phyloP scores from a whole-genome alignment of 2,113 vertebrate species.

The Mesitornis unicolor region DNA sequence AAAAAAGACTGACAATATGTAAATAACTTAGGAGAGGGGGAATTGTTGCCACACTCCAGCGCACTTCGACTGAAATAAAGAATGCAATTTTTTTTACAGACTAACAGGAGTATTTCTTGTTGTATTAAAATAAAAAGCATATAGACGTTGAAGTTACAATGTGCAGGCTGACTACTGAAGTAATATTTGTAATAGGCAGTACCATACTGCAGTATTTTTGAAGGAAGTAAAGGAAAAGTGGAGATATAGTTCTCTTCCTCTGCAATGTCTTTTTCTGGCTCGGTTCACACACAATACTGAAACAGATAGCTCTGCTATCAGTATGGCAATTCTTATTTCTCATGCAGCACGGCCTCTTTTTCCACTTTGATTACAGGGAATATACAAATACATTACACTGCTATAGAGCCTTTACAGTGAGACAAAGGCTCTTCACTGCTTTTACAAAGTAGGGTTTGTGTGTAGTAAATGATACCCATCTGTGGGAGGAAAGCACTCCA shows the following conservation, averaged over 20 bases:
- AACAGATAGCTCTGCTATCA: neutral
- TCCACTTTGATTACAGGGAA: neutral
- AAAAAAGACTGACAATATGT: neutral
- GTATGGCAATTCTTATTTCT: neutral
- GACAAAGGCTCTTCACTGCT: neutral
- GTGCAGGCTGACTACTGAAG: neutral
- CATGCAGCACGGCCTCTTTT: neutral
- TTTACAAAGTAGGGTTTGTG: neutral
- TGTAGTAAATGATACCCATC: neutral
- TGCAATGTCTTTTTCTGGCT: neutral
- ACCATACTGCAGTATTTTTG: neutral
- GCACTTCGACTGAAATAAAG: neutral
- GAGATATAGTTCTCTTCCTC: neutral
- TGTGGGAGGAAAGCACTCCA: neutral
- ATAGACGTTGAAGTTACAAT: neutral
- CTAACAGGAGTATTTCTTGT: neutral
- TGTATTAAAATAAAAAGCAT: neutral
- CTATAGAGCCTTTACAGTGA: neutral
- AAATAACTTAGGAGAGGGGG: neutral
- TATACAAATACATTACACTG: neutral
- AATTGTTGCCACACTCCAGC: neutral
- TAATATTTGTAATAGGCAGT: neutral
- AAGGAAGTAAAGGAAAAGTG: neutral
- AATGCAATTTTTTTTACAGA: neutral
- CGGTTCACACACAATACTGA: neutral